A percentile compares a stretch with the other conserved stretches of the same genome.
Evolutionary conservation across 1,140 invertebrate species (phyloP).

Genomic region (Dolichoris vasculosae): DNA sequence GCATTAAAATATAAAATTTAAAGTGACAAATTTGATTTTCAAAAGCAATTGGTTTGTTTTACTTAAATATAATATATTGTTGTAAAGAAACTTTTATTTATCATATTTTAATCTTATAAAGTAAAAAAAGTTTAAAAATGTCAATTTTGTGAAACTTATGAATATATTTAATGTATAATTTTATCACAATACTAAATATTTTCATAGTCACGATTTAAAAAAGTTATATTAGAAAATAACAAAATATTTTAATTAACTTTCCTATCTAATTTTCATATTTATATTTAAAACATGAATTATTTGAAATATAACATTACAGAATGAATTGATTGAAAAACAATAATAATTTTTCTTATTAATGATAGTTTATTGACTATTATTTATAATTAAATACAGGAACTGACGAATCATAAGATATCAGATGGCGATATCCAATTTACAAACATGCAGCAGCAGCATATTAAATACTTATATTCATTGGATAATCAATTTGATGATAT

Average conservation of each 20-base stretch:
- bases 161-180: too few species aligned
- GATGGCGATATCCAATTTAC: constrained; percentile 63
- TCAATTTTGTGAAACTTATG: too few species aligned
- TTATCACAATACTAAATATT: too few species aligned
- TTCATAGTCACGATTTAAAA: too few species aligned
- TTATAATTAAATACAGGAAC: constrained; percentile 18
- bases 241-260: too few species aligned
- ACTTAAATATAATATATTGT: too few species aligned
- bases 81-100: too few species aligned
- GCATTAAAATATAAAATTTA: too few species aligned
- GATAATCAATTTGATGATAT: constrained; percentile 58
- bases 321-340: neutral
- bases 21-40: too few species aligned
- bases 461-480: constrained; percentile 56
- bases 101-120: too few species aligned
- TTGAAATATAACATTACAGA: neutral
- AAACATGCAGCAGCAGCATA: constrained; percentile 58
- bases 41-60: too few species aligned
- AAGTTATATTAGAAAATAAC: too few species aligned
- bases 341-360: neutral
- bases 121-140: neutral
- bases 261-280: neutral
- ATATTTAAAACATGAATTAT: neutral
- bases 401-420: constrained; percentile 57
- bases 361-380: neutral